Evolutionary conservation across 2,888 invertebrate genomes (phyloP), one percentile per base, ranked within the genome.

Genomic region (Drosophila meridionalis): DNA sequence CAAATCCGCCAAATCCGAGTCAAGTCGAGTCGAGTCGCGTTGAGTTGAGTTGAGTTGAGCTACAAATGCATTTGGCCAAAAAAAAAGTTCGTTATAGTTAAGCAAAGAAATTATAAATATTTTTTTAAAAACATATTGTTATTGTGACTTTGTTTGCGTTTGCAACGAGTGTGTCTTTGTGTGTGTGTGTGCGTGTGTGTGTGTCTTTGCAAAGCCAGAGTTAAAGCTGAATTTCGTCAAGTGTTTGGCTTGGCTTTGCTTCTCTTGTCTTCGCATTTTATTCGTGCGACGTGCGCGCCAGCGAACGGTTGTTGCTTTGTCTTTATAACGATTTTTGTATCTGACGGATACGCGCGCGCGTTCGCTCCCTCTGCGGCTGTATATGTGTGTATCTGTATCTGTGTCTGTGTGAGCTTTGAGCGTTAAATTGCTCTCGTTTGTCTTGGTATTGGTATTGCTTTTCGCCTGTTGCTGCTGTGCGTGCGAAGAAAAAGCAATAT

Each of bases 231-330:
- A 69, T 52, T 72, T 69, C 80, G 86, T 89, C 88, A 89, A 87
- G 86, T 90, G 89, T 81, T 90, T 83, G 70, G 76, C 62, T 59
- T 64, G 60, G 70, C 59, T 71, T 68, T 64, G 55, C 50, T 20
- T 52, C 20, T 34, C 56, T 76, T 61, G 60, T 61, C 56, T 73
- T 65, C 64, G 57, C 36, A 50, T 74, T 86, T 87, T 89, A 87
- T 85, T 90, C 85, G 90, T 89, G 80, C 76, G 87, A 87, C 89
- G 90, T 87, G 85, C 76, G 74, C 80, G 68, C 56, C 76, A 82
- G 87, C 87, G 90, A 89, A 90, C 87, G 87, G 87, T 87, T 87
- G 90, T 89, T 84, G 79, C 72, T 77, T 87, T 88, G 83, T 83
- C 76, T 85, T 80, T 75, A n/a, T 69, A 66, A 57, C 71, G 60